phyloP scores from a whole-genome alignment of 2,113 vertebrate species.

The Leucopsar rothschildi region DNA sequence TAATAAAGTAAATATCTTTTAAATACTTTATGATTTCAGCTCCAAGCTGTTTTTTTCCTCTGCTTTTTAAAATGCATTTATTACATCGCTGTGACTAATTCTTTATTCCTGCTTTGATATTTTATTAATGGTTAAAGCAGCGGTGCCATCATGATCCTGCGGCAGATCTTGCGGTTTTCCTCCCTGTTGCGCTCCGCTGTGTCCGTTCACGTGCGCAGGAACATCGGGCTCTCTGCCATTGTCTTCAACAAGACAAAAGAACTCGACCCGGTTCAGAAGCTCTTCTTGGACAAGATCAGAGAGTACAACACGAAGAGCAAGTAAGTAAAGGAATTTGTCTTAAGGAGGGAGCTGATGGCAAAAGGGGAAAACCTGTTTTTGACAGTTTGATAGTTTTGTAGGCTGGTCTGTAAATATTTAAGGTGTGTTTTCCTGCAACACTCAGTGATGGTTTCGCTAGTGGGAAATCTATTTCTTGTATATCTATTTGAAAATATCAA shows the following conservation, averaged over 20 bases:
- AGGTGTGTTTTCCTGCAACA: not conserved
- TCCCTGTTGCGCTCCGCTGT: conserved; percentile 74
- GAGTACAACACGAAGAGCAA: conserved; percentile 91
- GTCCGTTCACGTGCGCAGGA: conserved; percentile 79
- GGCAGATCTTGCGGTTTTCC: conserved; percentile 77
- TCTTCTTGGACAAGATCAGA: conserved; percentile 94
- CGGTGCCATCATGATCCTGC: conserved; percentile 80
- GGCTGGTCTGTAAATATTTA: not conserved
- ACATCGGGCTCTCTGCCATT: conserved; percentile 88
- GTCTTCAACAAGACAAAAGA: conserved; percentile 82
- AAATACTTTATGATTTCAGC: accelerated
- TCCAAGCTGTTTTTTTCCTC: accelerated
- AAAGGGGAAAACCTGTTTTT: not conserved
- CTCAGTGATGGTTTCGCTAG: not conserved
- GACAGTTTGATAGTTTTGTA: not conserved
- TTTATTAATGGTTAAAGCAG: not conserved
- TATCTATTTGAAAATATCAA: not conserved
- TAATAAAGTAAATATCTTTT: accelerated
- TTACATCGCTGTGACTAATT: accelerated
- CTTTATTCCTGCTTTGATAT: accelerated
- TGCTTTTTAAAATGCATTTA: accelerated
- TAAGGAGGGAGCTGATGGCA: not conserved
- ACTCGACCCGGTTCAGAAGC: conserved; percentile 92
- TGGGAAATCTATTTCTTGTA: not conserved
- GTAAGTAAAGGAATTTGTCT: conserved; percentile 69